Base-by-base conservation (phyloP, 2,888 invertebrate species). In the Poecilobothrus nobilitatus region DNA sequence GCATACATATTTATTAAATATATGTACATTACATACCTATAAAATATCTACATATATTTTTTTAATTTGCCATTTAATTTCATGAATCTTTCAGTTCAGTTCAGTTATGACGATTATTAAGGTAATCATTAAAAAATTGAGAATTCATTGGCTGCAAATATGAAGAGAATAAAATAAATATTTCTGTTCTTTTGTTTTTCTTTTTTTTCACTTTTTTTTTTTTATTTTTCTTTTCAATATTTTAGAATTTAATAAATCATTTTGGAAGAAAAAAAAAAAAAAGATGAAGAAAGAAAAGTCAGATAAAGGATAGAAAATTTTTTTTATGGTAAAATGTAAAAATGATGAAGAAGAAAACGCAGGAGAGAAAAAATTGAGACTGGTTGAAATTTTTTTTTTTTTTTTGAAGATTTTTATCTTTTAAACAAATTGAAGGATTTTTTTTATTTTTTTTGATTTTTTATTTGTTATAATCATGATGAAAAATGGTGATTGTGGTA, bases 81-180 rank as follows among this genome's bases (percentile, higher is more conserved):
- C 53, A 53, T 53, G 53, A 53, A 8, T 53, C 53, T 18, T n/a
- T n/a, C n/a, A n/a, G n/a, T n/a, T 12, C 53, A 53, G 5, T 27
- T 12, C 53, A 53, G 53, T 53, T 53, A 53, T 53, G 53, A 53
- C 53, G 53, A 53, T 53, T 53, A 53, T 53, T 53, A 53, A 53
- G 53, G 53, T 53, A 53, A 53, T 53, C 53, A 53, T 53, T 53
- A 53, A 53, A 53, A 53, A 53, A 53, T 53, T 53, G 53, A 53
- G n/a, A 53, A 53, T 53, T 8, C 53, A 53, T 18, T 53, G 12
- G n/a, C n/a, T n/a, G n/a, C n/a, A 53, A 53, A 53, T n/a, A 53
- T 53, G 18, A 53, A 53, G n/a, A 18, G 2, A 41, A 8, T 1
- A 41, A 41, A 9, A 41, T 12, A 41, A 6, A 12, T 41, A 41